Conservation (phyloP, 2,113 vertebrate genomes). For the Aphyosemion australe region DNA sequence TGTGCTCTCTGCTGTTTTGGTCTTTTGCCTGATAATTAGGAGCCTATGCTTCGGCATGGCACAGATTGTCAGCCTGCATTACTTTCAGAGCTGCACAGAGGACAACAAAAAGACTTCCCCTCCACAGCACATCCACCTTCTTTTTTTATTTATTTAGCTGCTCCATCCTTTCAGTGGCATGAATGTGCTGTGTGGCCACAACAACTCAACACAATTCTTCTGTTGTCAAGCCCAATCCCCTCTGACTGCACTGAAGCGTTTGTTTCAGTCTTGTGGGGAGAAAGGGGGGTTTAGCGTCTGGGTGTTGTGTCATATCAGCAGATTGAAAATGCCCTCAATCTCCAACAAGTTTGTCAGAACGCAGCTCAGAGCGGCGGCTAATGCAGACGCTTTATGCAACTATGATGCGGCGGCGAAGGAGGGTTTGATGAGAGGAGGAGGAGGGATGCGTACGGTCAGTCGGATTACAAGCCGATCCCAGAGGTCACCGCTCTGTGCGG, state of each 20-base stretch:
- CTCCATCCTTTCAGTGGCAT: slow-evolving; percentile 58
- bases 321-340: slow-evolving; percentile 33
- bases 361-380: slow-evolving; percentile 23
- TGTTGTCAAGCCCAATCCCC: slow-evolving; percentile 59
- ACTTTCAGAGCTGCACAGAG: slow-evolving; percentile 51
- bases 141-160: slow-evolving; percentile 56
- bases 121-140: slow-evolving; percentile 47
- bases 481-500: slow-evolving; percentile 39
- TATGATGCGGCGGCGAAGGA: slow-evolving; percentile 19
- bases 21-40: slow-evolving; percentile 53
- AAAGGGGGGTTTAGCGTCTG: neutral
- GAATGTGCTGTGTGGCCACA: slow-evolving; percentile 51
- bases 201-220: slow-evolving; percentile 52
- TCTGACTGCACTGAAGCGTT: slow-evolving; percentile 44
- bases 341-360: slow-evolving; percentile 31
- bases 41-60: slow-evolving; percentile 42
- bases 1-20: slow-evolving; percentile 46
- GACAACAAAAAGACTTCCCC: slow-evolving; percentile 60
- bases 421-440: slow-evolving; percentile 17
- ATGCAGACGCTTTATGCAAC: slow-evolving; percentile 41
- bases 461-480: slow-evolving; percentile 37
- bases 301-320: slow-evolving; percentile 35
- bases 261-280: slow-evolving; percentile 32
- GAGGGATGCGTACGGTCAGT: slow-evolving; percentile 29
- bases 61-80: slow-evolving; percentile 65